These are phyloP conservation scores for Agapornis roseicollis DNA, from an alignment of 2,113 vertebrate genomes.

Conservation along the genomic window DNA sequence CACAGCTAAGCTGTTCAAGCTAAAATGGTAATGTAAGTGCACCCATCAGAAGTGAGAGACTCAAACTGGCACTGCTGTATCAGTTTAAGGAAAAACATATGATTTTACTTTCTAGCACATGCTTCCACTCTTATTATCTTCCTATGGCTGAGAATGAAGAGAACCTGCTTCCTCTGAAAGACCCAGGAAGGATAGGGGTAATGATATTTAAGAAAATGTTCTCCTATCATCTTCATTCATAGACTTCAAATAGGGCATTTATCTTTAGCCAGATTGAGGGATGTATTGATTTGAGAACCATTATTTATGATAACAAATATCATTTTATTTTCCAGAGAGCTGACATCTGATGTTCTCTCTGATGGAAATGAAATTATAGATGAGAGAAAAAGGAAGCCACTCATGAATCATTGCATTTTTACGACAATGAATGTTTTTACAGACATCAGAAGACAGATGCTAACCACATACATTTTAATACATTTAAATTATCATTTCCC, in stretches of 20 bases:
- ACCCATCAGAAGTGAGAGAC: background rate
- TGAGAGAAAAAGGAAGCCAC: slow-evolving; percentile 26
- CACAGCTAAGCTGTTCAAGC: background rate
- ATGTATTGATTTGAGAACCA: slow-evolving; percentile 49
- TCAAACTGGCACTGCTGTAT: background rate
- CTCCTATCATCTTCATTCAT: slow-evolving; percentile 47
- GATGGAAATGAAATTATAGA: slow-evolving; percentile 56
- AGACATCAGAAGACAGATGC: background rate
- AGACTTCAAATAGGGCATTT: background rate
- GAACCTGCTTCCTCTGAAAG: background rate
- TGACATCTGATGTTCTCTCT: slow-evolving; percentile 35
- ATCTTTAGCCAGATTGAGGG: background rate
- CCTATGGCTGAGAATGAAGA: background rate
- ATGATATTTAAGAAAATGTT: background rate
- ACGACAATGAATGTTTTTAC: slow-evolving; percentile 46
- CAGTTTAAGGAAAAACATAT: background rate
- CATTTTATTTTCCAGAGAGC: background rate
- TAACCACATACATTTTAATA: background rate
- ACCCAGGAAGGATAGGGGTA: background rate
- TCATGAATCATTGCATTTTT: slow-evolving; percentile 50
- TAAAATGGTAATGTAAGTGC: background rate
- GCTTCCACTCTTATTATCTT: background rate
- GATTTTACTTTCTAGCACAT: background rate
- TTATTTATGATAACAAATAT: slow-evolving; percentile 26
- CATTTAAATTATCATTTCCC: background rate